Conservation (phyloP, 2,113 vertebrate species). For the Stigmatopora argus region DNA sequence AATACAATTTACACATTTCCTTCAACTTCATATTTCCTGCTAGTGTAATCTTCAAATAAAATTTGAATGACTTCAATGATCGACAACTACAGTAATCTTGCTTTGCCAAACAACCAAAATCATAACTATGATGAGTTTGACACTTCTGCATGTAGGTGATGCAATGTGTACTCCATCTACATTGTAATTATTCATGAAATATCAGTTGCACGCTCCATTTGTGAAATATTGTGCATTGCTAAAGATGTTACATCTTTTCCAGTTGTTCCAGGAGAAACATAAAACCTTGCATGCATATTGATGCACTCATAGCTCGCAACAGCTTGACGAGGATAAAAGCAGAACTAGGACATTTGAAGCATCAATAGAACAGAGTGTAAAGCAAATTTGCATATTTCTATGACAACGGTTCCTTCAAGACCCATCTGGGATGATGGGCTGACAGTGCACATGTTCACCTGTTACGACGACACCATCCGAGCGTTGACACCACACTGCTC, state of each 20-base stretch:
- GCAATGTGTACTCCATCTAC: no score
- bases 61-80: no score
- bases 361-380: background rate
- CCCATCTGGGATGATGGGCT: background rate
- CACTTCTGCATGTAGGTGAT: no score
- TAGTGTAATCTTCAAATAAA: no score
- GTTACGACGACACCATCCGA: conserved; percentile 94
- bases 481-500: conserved; percentile 92
- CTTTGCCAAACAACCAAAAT: no score
- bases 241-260: background rate
- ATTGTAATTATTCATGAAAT: no score
- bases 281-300: conserved; percentile 5
- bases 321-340: conserved; percentile 13
- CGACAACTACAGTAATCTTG: no score
- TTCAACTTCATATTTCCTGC: no score
- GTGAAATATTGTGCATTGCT: background rate
- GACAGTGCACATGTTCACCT: conserved; percentile 68
- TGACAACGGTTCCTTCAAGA: background rate
- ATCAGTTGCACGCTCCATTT: background rate
- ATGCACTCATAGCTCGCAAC: conserved; percentile 11
- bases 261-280: background rate
- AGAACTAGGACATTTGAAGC: conserved; percentile 21
- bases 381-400: conserved; percentile 11
- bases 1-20: no score
- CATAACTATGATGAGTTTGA: no score